A percentile compares a stretch with the other conserved stretches of the same genome.
phyloP scores from a whole-genome alignment of 2,113 vertebrate species.

The Aleadryas rufinucha region DNA sequence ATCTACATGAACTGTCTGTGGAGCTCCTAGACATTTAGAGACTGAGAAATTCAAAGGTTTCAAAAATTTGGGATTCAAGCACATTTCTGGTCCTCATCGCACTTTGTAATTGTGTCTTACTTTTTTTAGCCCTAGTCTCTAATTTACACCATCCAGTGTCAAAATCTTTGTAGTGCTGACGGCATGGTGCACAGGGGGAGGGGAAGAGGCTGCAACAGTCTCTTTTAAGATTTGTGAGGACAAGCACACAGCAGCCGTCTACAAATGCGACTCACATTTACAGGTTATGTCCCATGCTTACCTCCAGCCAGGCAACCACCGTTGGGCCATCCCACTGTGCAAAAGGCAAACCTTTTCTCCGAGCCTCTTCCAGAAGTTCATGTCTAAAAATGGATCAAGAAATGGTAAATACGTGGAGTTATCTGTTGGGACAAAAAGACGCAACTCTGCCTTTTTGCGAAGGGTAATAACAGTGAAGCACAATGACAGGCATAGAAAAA shows the following conservation, averaged over 20 bases:
- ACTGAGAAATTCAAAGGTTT: neutral
- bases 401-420: neutral
- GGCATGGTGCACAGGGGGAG: neutral
- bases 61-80: neutral
- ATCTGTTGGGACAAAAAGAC: neutral
- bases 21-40: neutral
- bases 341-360: conserved; percentile 96
- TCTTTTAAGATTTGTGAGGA: neutral
- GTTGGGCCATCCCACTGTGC: conserved; percentile 98
- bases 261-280: neutral
- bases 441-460: neutral
- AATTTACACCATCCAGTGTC: neutral
- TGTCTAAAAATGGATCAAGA: conserved; percentile 79
- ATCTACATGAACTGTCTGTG: neutral
- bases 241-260: neutral
- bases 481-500: neutral
- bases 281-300: conserved; percentile 48
- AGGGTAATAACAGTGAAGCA: neutral
- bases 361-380: conserved; percentile 95
- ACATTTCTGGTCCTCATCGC: neutral
- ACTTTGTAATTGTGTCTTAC: neutral
- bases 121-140: neutral
- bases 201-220: neutral
- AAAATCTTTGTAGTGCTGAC: neutral
- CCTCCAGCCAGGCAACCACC: conserved; percentile 96